phyloP scores from a whole-genome alignment of 1,140 invertebrate genomes.

The Penaeus indicus region DNA sequence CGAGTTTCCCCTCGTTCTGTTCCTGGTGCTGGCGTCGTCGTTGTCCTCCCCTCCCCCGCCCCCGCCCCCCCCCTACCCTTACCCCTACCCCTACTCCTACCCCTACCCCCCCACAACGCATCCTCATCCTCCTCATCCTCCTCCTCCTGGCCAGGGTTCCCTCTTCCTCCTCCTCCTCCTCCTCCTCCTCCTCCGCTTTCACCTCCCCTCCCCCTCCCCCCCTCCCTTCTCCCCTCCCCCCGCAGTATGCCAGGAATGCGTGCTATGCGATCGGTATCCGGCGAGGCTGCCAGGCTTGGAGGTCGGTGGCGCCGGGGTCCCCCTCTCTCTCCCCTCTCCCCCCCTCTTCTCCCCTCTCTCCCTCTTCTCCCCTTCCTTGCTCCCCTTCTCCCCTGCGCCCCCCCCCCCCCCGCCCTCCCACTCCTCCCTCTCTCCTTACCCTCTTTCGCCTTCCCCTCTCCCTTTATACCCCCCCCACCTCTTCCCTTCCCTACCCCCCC shows the following conservation, averaged over 20 bases:
- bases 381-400: not conserved
- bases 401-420: not conserved
- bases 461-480: not conserved
- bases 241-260: constrained; percentile 62
- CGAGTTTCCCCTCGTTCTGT: too few relatives aligned
- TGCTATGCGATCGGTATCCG: constrained; percentile 64
- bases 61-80: too few relatives aligned
- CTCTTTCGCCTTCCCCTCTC: not conserved
- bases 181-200: not conserved
- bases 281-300: constrained; percentile 20
- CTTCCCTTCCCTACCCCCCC: not conserved
- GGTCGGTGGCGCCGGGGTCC: constrained; percentile 24
- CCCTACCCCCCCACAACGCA: not conserved
- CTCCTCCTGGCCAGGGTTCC: too few relatives aligned
- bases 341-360: not conserved
- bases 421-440: not conserved
- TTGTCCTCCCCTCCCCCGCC: too few relatives aligned
- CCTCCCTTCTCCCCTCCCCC: constrained; percentile 28
- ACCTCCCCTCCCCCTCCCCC: not conserved
- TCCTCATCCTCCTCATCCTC: too few relatives aligned
- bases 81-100: too few relatives aligned
- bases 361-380: not conserved
- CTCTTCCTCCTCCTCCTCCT: not conserved
- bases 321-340: not conserved
- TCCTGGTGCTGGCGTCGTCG: too few relatives aligned